Evolutionary conservation across 2,888 invertebrate species (phyloP), one percentile per base, ranked within the genome.

Genomic region (Phrixothrix hirtus): DNA sequence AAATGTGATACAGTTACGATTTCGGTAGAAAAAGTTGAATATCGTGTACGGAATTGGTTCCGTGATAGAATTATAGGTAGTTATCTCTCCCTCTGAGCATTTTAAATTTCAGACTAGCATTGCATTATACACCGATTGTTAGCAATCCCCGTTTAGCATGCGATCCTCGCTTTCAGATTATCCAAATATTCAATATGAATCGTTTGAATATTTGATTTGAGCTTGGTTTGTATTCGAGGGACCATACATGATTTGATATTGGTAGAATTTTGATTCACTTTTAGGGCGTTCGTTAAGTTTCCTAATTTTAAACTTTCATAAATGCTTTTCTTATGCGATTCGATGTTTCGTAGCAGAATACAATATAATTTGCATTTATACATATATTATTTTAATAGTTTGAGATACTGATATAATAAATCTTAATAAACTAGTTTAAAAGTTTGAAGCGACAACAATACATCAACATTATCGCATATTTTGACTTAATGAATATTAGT

Each of bases 51-150:
- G 52, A 62, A 64, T 59, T 56, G 63, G 53, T 63, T 64, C 61
- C 59, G 59, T 60, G 64, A 60, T 62, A 59, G 65, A 66, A 62
- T 66, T 67, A 66, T 63, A 59, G 63, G 62, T 64, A 65, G 66
- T 67, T 67, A 67, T 67, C 65, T 65, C 65, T 59, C 64, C 63
- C 63, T 58, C 32, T 54, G 53, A 61, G 65, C 58, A 64, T 65
- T 63, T 64, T 47, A 64, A 63, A 63, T 60, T 62, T 50, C 58
- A 53, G 57, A 52, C 51, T 46, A 49, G 48, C 53, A 43, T 56
- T 55, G 62, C 61, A 64, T 64, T 64, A 66, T 55, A 56, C 46
- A 48, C 63, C 61, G 58, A 61, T 61, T 59, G 50, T 48, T 48
- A 54, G 47, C 57, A 55, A 55, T 58, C 52, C 55, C 48, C 50